phyloP scores from a whole-genome alignment of 2,888 invertebrate genomes.

The Tiphia femorata region DNA sequence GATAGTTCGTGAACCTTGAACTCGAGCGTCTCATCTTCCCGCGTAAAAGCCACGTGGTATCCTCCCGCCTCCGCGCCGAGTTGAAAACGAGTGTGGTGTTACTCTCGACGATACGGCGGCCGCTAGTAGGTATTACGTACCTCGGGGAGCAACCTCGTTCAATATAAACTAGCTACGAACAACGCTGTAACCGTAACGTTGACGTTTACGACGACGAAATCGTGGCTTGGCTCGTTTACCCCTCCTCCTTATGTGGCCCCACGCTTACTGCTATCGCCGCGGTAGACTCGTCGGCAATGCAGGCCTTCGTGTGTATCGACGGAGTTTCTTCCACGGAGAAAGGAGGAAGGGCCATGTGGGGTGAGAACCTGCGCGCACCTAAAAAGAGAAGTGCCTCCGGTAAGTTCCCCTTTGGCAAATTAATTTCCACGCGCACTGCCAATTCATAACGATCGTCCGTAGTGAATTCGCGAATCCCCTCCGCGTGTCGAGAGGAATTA shows the following conservation, averaged over 20 bases:
- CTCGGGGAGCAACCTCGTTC: conserved; percentile 69
- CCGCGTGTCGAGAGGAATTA: too few relatives aligned
- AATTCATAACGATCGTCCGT: too few relatives aligned
- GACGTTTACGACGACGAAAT: conserved; percentile 70
- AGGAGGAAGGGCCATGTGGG: too few relatives aligned
- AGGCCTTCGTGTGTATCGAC: conserved; percentile 46
- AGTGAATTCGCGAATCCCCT: too few relatives aligned
- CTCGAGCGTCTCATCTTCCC: conserved; percentile 48
- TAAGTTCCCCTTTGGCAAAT: too few relatives aligned
- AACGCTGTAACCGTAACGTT: conserved; percentile 69
- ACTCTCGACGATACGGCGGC: conserved; percentile 47
- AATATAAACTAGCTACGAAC: conserved; percentile 68
- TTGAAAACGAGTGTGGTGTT: conserved; percentile 45
- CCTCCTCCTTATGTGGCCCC: conserved; percentile 46
- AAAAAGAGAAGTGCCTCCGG: neutral
- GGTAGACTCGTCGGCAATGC: conserved; percentile 58
- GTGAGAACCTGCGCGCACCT: conserved; percentile 11
- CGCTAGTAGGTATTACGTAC: conserved; percentile 67
- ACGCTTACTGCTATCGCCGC: conserved; percentile 44
- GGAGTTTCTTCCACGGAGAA: conserved; percentile 40
- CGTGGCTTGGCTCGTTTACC: conserved; percentile 68
- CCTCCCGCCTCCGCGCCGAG: conserved; percentile 30
- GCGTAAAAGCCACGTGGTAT: conserved; percentile 64
- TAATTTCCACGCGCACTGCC: too few relatives aligned
- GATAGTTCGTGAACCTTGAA: conserved; percentile 39